Percentiles rank a stretch among this genome's conserved stretches.
Evolutionary conservation across 2,888 invertebrate genomes (phyloP).

Genomic region (Plebejus anna): DNA sequence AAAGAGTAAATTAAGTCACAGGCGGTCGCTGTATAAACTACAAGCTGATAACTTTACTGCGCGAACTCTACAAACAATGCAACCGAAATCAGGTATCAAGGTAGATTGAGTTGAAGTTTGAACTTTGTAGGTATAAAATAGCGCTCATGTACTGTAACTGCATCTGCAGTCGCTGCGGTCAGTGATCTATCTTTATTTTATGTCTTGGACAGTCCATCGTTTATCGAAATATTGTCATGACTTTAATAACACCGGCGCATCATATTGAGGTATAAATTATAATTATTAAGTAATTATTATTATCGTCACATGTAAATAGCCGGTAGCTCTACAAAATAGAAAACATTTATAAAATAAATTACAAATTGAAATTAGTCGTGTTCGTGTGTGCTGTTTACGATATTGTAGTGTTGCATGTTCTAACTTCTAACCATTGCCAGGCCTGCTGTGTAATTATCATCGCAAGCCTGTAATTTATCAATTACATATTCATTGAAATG

Average conservation of each 20-base stretch:
- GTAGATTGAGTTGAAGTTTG: not conserved
- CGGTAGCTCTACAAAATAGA: not conserved
- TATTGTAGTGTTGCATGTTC: not conserved
- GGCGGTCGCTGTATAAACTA: not conserved
- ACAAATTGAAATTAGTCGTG: constrained; percentile 6
- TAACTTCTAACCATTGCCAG: not conserved
- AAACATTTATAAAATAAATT: not conserved
- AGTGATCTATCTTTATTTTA: not conserved
- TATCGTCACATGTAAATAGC: not conserved
- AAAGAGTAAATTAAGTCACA: constrained; percentile 14
- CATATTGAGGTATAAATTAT: not conserved
- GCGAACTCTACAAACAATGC: not conserved
- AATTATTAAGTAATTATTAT: not conserved
- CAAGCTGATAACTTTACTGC: not conserved
- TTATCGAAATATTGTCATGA: not conserved
- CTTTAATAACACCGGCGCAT: not conserved
- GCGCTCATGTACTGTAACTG: not conserved
- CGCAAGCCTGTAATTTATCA: not conserved
- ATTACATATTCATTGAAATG: constrained; percentile 6
- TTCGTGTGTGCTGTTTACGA: not conserved
- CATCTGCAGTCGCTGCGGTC: not conserved
- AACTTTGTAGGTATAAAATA: too few relatives aligned
- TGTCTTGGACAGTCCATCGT: not conserved
- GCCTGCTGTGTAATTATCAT: constrained; percentile 2
- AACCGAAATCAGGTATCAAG: not conserved